Evolutionary conservation across 2,888 invertebrate species (phyloP).

Genomic region (Eristalis arbustorum): DNA sequence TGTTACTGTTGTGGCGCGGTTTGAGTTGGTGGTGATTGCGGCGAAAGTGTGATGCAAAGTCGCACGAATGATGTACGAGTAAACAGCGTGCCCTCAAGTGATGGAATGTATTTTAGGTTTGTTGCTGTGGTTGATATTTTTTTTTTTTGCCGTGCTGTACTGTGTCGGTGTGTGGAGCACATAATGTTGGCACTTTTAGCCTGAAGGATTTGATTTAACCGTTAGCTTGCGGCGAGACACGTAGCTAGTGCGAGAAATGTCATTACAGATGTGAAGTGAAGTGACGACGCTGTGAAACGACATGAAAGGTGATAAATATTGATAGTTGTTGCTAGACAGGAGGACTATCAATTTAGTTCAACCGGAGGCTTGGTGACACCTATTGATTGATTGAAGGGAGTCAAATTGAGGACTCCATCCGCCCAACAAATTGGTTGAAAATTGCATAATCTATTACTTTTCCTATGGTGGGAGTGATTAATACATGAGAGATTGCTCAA

Average conservation of each 20-base stretch:
- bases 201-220: slow-evolving; percentile 14
- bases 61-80: slow-evolving; percentile 18
- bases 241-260: slow-evolving; percentile 26
- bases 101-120: slow-evolving; percentile 13
- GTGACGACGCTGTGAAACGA: background rate
- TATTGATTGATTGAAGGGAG: background rate
- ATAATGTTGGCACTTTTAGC: slow-evolving; percentile 24
- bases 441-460: background rate
- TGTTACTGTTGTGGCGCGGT: background rate
- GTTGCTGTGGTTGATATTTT: background rate
- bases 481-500: too few relatives aligned
- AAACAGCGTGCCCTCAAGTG: slow-evolving; percentile 7
- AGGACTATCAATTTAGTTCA: background rate
- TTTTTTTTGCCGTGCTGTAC: background rate
- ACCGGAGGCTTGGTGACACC: background rate
- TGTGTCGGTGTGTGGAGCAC: slow-evolving; percentile 8
- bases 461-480: too few relatives aligned
- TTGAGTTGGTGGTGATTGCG: slow-evolving; percentile 32
- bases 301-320: slow-evolving; percentile 8
- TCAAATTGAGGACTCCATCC: background rate
- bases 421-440: background rate
- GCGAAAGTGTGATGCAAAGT: slow-evolving; percentile 55
- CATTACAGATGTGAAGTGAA: slow-evolving; percentile 9
- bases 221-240: background rate
- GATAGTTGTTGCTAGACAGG: slow-evolving; percentile 11